These are phyloP conservation scores for Graphium colonna DNA, from an alignment of 2,888 invertebrate species.

Conservation along the genomic window DNA sequence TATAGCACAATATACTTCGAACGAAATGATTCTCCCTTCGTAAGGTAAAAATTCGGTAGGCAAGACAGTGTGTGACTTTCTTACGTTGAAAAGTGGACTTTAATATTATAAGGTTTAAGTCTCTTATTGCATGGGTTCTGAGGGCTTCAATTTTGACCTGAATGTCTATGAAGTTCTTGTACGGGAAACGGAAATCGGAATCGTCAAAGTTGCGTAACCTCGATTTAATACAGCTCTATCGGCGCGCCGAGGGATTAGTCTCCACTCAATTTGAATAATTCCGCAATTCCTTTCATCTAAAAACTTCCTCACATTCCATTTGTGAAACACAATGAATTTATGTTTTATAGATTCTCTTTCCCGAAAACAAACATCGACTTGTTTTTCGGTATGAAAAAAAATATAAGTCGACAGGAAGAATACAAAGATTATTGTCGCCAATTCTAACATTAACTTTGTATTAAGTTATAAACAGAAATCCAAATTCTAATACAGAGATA, in stretches of 20 bases:
- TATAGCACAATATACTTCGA: background rate
- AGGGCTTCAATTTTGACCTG: background rate
- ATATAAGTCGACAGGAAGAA: background rate
- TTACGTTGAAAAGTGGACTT: background rate
- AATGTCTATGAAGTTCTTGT: slow-evolving; percentile 35
- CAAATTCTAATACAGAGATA: no score
- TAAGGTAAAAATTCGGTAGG: slow-evolving; percentile 3
- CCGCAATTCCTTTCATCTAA: slow-evolving; percentile 47
- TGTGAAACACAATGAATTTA: background rate
- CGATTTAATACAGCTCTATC: slow-evolving; percentile 55
- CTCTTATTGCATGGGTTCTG: background rate
- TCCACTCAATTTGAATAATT: slow-evolving; percentile 58
- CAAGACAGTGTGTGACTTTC: background rate
- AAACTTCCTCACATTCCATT: slow-evolving; percentile 30
- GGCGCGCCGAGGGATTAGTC: slow-evolving; percentile 41
- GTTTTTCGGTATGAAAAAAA: background rate
- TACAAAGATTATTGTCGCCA: no score
- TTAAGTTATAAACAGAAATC: no score
- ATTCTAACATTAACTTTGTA: no score
- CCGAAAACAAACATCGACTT: background rate
- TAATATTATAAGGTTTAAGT: background rate
- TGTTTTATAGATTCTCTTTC: background rate
- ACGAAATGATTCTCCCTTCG: background rate
- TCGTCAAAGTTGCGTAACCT: slow-evolving; percentile 59
- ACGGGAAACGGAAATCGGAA: slow-evolving; percentile 49